Evolutionary conservation across 2,113 vertebrate genomes (phyloP).

Genomic region (Anolis carolinensis): DNA sequence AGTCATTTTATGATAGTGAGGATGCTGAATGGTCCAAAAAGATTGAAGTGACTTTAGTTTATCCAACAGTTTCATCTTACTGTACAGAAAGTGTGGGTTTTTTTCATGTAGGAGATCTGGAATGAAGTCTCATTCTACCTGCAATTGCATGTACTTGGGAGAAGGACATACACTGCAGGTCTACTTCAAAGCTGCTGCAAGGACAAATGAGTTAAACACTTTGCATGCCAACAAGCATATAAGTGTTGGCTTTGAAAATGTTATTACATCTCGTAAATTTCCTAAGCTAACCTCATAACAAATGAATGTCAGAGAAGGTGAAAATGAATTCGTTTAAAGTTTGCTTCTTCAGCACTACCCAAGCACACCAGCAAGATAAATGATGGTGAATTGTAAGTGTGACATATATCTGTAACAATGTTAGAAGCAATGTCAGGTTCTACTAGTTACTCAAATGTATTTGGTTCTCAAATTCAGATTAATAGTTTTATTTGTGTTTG

Average conservation of each 20-base stretch:
- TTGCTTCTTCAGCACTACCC: not conserved
- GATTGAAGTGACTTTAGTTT: too few species aligned
- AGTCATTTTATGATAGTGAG: too few species aligned
- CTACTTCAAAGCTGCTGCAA: not conserved
- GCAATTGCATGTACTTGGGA: too few species aligned
- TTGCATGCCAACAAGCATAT: not conserved
- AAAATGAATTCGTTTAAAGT: not conserved
- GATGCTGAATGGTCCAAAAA: too few species aligned
- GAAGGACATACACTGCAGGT: not conserved
- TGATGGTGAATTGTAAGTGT: too few species aligned
- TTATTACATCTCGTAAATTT: too few species aligned
- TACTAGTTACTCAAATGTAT: not conserved
- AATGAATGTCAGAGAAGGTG: not conserved
- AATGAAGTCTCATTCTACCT: not conserved
- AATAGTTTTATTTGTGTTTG: not conserved
- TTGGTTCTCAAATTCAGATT: not conserved
- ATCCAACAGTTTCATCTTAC: too few species aligned
- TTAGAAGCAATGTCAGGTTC: not conserved
- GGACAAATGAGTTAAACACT: not conserved
- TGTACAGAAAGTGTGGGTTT: not conserved
- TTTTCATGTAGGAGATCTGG: not conserved
- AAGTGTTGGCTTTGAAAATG: too few species aligned
- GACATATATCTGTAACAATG: too few species aligned
- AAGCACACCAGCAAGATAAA: not conserved
- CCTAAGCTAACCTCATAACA: too few species aligned